Evolutionary conservation across 1,140 invertebrate genomes (phyloP), one percentile per base, ranked within the genome.

Genomic region (Meteorus sp.): DNA sequence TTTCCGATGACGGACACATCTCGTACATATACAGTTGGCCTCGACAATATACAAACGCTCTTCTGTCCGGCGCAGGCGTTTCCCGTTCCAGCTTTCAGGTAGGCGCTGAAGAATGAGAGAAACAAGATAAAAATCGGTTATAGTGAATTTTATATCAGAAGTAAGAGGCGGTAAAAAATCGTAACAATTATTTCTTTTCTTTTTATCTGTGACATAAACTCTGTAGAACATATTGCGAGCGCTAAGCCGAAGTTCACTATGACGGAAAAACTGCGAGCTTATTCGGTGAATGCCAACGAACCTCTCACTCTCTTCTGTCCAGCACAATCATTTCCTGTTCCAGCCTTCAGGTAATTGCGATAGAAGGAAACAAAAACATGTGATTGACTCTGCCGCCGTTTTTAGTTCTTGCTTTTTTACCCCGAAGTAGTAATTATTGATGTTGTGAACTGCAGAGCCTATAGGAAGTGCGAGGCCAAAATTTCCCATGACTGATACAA

Each of bases 381-480:
- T 44, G 22, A 44, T 20, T 44, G 3, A 19, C 22, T 22, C 11
- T 17, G 9, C 20, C 3, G n/a, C n/a, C n/a, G n/a, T 45, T 23
- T 45, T 45, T 45, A 23, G 23, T 45, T 23, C 25, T 25, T n/a
- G 19, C 22, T n/a, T n/a, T n/a, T n/a, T n/a, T n/a, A n/a, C n/a
- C n/a, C n/a, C n/a, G n/a, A n/a, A n/a, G n/a, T n/a, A n/a, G n/a
- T n/a, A n/a, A n/a, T n/a, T 52, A 9, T 19, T 37, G 19, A 11
- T 11, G 7, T 20, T 13, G n/a, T n/a, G n/a, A n/a, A n/a, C 20
- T 52, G 17, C 82, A 88, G 86, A 88, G 77, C 85, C 85, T 19
- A 80, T 86, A 70, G 85, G 85, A 63, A 85, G 85, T 70, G 83
- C 85, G 60, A 82, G 82, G 64, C 85, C 86, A 61, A 87, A 85